Evolutionary conservation across 2,888 invertebrate species (phyloP).

Genomic region (Himalopsyche japonica): DNA sequence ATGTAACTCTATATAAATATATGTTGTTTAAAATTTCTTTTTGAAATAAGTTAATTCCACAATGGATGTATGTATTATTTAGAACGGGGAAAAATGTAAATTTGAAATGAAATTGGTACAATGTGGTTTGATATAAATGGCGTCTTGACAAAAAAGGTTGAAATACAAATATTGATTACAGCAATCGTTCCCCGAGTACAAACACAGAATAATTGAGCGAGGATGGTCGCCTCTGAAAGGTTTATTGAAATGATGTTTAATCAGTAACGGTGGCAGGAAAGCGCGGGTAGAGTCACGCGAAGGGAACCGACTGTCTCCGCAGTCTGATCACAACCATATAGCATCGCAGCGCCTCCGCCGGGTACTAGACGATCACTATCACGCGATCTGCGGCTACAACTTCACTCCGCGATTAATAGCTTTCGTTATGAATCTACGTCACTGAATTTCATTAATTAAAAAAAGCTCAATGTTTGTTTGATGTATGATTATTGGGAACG

Average conservation of each 20-base stretch:
- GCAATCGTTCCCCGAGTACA: neutral
- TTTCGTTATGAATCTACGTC: neutral
- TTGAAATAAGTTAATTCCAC: too few relatives aligned
- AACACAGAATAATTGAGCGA: constrained; percentile 7
- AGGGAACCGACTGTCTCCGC: constrained; percentile 41
- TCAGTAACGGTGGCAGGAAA: constrained; percentile 8
- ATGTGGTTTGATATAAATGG: too few relatives aligned
- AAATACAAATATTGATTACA: neutral
- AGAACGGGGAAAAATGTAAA: too few relatives aligned
- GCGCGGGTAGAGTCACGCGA: constrained; percentile 45
- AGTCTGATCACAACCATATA: neutral
- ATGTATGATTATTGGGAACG: neutral
- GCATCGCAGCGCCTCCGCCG: neutral
- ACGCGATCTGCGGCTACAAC: constrained; percentile 5
- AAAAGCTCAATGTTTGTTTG: neutral
- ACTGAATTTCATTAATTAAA: neutral
- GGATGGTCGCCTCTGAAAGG: constrained; percentile 27
- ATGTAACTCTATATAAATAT: too few relatives aligned
- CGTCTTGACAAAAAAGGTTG: neutral
- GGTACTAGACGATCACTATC: neutral
- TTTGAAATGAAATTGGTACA: too few relatives aligned
- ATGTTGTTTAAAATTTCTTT: too few relatives aligned
- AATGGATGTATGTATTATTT: too few relatives aligned
- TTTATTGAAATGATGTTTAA: constrained; percentile 35
- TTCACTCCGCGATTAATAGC: neutral